Evolutionary conservation across 2,113 vertebrate species (phyloP).

Genomic region (Gopherus evgoodei): DNA sequence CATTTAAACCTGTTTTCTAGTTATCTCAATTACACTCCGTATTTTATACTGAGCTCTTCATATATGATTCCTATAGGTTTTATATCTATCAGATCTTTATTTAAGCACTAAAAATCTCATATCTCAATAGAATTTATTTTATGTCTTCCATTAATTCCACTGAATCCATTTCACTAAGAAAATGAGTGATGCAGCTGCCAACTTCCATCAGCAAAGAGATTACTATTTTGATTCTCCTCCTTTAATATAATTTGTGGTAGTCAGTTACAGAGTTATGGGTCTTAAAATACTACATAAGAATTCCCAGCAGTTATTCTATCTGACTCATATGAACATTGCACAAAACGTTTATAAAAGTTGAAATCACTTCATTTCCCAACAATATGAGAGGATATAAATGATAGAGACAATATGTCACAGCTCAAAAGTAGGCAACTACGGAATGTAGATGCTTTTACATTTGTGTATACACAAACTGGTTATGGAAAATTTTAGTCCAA

Average conservation of each 20-base stretch:
- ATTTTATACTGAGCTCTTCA: conserved; percentile 37
- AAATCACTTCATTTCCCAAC: conserved; percentile 42
- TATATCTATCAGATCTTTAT: conserved; percentile 49
- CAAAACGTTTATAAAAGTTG: neutral
- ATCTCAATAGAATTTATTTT: conserved; percentile 63
- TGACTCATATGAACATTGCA: neutral
- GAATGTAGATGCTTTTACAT: neutral
- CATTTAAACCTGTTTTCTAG: neutral
- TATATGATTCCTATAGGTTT: neutral
- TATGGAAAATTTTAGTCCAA: neutral
- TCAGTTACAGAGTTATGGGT: conserved; percentile 56
- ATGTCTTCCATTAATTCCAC: conserved; percentile 64
- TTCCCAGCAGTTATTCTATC: conserved; percentile 39
- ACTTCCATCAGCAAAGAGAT: conserved; percentile 64
- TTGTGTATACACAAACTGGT: neutral
- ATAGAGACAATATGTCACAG: neutral
- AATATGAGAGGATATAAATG: neutral
- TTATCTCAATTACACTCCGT: conserved; percentile 2
- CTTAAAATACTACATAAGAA: conserved; percentile 53
- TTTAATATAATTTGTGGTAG: conserved; percentile 69
- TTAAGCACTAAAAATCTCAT: conserved; percentile 56
- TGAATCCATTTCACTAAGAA: conserved; percentile 61
- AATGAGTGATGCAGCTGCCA: conserved; percentile 71
- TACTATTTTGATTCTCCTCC: conserved; percentile 56
- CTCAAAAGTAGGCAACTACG: neutral